Percentiles rank a stretch among this genome's conserved stretches.
These are phyloP conservation scores for honey bee (Apis mellifera) DNA, from an alignment of 1,140 invertebrate species.

Conservation along the genomic window DNA sequence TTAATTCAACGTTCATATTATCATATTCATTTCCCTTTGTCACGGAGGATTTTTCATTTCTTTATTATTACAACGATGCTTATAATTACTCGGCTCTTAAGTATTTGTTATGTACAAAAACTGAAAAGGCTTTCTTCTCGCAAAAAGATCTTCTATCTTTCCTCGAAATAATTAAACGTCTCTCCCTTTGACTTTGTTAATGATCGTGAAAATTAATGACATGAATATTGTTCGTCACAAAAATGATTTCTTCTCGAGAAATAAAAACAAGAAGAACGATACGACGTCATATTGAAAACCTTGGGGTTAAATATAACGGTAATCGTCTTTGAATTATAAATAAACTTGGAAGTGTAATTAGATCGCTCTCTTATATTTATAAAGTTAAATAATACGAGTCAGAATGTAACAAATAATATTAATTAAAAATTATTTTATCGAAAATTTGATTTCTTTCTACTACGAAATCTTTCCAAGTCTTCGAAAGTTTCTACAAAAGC, in stretches of 20 bases:
- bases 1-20: not conserved
- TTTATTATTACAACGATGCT: not conserved
- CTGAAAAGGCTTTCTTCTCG: not conserved
- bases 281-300: not conserved
- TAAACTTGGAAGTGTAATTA: not conserved
- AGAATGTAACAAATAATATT: not conserved
- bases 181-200: not conserved
- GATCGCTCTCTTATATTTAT: not conserved
- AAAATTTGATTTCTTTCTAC: not conserved
- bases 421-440: not conserved
- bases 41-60: too few species aligned
- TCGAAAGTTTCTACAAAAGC: not conserved
- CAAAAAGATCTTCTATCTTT: not conserved
- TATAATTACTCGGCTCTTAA: not conserved
- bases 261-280: not conserved
- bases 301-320: not conserved
- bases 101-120: not conserved
- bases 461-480: not conserved
- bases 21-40: not conserved
- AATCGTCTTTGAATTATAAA: not conserved
- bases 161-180: not conserved
- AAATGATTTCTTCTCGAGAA: not conserved
- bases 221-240: too few species aligned
- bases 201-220: not conserved
- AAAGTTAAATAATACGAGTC: not conserved